A percentile compares a stretch with the other conserved stretches of the same genome.
These are phyloP conservation scores for Ictalurus punctatus DNA, from an alignment of 2,113 vertebrate species.

Conservation along the genomic window DNA sequence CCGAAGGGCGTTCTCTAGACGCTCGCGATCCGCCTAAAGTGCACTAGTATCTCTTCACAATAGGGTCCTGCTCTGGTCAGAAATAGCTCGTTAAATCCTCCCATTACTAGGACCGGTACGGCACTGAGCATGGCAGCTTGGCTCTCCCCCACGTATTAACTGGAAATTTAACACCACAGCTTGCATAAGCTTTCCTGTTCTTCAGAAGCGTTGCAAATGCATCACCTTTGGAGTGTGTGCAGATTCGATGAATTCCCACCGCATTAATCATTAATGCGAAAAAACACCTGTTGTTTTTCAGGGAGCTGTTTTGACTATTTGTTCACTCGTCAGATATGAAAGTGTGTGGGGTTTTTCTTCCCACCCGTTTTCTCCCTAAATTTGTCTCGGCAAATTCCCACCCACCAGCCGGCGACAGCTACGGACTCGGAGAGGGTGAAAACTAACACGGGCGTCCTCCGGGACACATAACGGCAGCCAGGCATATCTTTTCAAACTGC, in stretches of 20 bases:
- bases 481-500: neutral
- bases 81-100: constrained; percentile 26
- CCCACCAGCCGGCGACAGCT: neutral
- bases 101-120: no score
- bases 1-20: constrained; percentile 6
- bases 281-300: constrained; percentile 4
- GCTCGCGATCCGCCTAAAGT: constrained; percentile 30
- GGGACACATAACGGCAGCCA: neutral
- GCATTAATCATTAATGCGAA: neutral
- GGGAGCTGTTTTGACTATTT: neutral
- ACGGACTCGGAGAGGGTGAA: neutral
- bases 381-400: neutral
- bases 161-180: constrained; percentile 6
- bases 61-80: constrained; percentile 10
- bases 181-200: neutral
- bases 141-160: neutral
- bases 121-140: no score
- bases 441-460: neutral
- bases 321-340: neutral
- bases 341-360: neutral
- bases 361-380: neutral
- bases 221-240: neutral
- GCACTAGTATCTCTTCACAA: constrained; percentile 10
- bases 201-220: constrained; percentile 8
- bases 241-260: constrained; percentile 11